Base-by-base conservation (phyloP, 2,797 vertebrate genomes). In the Rhinichthys osculus region DNA sequence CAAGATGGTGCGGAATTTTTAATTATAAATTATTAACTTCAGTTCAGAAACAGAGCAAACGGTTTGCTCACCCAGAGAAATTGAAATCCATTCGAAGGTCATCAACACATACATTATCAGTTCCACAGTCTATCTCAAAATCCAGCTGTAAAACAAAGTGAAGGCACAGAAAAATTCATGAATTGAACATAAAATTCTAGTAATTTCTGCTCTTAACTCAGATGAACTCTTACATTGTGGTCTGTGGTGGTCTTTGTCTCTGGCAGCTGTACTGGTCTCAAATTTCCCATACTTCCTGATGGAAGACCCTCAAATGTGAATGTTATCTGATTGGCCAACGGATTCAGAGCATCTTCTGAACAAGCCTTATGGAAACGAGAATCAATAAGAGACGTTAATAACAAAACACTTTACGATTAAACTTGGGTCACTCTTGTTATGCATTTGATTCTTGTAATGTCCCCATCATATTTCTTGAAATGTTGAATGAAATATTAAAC, bases 121-220 rank as follows among this genome's bases (percentile, higher is more conserved):
- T 0, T 7, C 96, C 95, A 21, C 96, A 97, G 86, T 96, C 93
- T 84, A 95, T 96, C 92, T 96, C 93, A 91, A 96, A 97, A 1
- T 89, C 90, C 27, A 97, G 88, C 96, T 97, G 91, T 83, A 57
- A 83, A 86, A 47, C 5, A 85, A 16, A 80, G 7, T 0, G 21
- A 67, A 3, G 50, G 30, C 7, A 50, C 10, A 8, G 10, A 35
- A n/a, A 33, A 23, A 38, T 1, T n/a, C 3, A 57, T 23, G 33
- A 35, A 54, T 76, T n/a, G 5, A 14, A 21, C 2, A 1, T 38
- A 0, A 35, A 19, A 17, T 35, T 64, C 27, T 30, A 5, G 1
- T 64, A 7, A 30, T 7, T 30, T 64, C 62, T 64, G 6, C 14
- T 66, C 3, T 33, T 17, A 3, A 33, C 17, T 54, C 16, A 59